Evolutionary conservation across 2,797 vertebrate genomes (phyloP), one percentile per base, ranked within the genome.

Genomic region (Falco rusticolus): DNA sequence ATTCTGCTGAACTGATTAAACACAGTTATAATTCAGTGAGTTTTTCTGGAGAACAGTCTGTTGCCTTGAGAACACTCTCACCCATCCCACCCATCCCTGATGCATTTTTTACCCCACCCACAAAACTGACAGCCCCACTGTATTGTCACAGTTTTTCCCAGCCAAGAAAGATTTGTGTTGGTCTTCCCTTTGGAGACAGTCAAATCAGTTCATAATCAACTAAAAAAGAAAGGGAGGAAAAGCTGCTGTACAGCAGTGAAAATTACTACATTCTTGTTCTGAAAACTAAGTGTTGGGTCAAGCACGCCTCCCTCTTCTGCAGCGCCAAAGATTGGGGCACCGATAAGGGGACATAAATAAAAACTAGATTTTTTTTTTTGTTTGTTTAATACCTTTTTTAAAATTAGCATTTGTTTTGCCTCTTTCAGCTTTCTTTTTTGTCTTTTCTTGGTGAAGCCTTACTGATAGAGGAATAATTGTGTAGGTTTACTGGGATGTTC

Each of bases 81-180:
- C 34, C 72, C 75, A 60, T 84, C 48, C 51, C 76, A 79, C 59
- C 90, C 72, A 41, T 48, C 71, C 64, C 65, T 47, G 7, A 31
- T 75, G 66, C 34, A 19, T 79, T 96, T 91, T 91, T 70, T 43
- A 84, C 76, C 59, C 54, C 61, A 88, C 87, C 89, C 82, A 68
- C 57, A 90, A 60, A 34, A 12, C 43, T 3, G 19, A 71, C 71
- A 20, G 4, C 21, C 65, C 74, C 25, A 6, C 37, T 90, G 33
- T 51, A 54, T 60, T 90, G 91, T 91, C 89, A 88, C 29, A 34
- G 31, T 16, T 91, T 83, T 76, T 84, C 31, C n/a, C 74, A 89
- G 74, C 80, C 83, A 91, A 53, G 83, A 71, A 76, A 37, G 51
- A 77, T 79, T 66, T 64, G 50, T 85, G 56, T 63, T 78, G 69